Evolutionary conservation across 1,140 invertebrate species (phyloP).

Genomic region (Coptotermes formosanus): DNA sequence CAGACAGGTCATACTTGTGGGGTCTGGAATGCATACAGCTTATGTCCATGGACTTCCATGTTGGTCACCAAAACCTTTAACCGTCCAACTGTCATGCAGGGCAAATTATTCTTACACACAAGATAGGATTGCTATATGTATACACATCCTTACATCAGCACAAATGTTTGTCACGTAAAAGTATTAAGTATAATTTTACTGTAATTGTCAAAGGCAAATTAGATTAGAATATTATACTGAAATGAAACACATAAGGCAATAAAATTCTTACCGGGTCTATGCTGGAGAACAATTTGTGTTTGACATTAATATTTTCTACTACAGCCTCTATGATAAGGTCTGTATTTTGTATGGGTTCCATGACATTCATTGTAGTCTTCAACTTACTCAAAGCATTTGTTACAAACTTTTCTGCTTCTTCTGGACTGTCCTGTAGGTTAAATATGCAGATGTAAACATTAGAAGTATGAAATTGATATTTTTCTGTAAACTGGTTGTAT

Average conservation of each 20-base stretch:
- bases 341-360: constrained; percentile 59
- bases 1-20: too few species aligned
- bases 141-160: not conserved
- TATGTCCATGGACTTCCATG: too few species aligned
- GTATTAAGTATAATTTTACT: not conserved
- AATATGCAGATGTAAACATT: not conserved
- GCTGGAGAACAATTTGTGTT: constrained; percentile 72
- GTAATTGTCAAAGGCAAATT: too few species aligned
- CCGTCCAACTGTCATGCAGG: not conserved
- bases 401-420: constrained; percentile 66
- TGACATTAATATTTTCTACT: constrained; percentile 77
- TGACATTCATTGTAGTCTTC: constrained; percentile 59
- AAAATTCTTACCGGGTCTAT: constrained; percentile 53
- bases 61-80: not conserved
- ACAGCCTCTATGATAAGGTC: constrained; percentile 86
- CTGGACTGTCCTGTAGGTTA: constrained; percentile 52
- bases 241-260: not conserved
- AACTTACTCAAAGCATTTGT: constrained; percentile 60
- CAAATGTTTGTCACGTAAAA: not conserved
- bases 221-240: not conserved
- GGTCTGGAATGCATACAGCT: too few species aligned
- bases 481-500: not conserved
- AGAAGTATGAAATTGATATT: not conserved
- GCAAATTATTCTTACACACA: not conserved
- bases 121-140: not conserved